Conservation (phyloP, 1,140 invertebrate species). For the Sycophila sp. region DNA sequence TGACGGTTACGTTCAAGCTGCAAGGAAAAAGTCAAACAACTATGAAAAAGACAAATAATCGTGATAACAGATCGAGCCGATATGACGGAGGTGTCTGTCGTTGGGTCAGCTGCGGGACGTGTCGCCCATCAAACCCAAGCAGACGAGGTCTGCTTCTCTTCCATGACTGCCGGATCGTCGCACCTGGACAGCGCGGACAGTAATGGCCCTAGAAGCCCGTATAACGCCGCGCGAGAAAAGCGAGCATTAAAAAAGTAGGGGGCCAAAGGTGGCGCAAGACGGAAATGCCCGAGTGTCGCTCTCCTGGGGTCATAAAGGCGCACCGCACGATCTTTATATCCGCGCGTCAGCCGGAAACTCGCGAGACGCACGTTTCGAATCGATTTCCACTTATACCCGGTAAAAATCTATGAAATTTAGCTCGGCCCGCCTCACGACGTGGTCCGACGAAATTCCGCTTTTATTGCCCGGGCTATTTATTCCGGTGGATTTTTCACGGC, state of each 20-base stretch:
- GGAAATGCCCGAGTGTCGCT: not conserved
- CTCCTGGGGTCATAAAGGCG: not conserved
- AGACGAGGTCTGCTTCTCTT: too few species aligned
- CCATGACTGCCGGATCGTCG: not conserved
- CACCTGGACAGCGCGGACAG: not conserved
- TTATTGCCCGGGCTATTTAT: constrained; percentile 19
- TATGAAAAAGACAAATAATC: too few species aligned
- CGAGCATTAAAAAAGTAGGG: not conserved
- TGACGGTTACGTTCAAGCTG: too few species aligned
- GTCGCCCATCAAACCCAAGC: too few species aligned
- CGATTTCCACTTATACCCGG: not conserved
- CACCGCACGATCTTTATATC: not conserved
- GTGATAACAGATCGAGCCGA: too few species aligned
- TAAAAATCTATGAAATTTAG: not conserved
- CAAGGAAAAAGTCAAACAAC: too few species aligned
- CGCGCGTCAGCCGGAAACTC: not conserved
- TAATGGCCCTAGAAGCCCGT: too few species aligned
- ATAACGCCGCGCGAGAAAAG: not conserved
- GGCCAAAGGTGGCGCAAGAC: too few species aligned
- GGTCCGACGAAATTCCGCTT: not conserved
- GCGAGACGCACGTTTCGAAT: too few species aligned
- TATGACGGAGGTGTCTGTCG: too few species aligned
- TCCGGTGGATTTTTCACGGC: constrained; percentile 2
- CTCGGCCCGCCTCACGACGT: not conserved
- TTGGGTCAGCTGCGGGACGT: too few species aligned